A percentile compares a stretch with the other conserved stretches of the same genome.
Evolutionary conservation across 2,888 invertebrate genomes (phyloP).

Genomic region (Morpho achilles): DNA sequence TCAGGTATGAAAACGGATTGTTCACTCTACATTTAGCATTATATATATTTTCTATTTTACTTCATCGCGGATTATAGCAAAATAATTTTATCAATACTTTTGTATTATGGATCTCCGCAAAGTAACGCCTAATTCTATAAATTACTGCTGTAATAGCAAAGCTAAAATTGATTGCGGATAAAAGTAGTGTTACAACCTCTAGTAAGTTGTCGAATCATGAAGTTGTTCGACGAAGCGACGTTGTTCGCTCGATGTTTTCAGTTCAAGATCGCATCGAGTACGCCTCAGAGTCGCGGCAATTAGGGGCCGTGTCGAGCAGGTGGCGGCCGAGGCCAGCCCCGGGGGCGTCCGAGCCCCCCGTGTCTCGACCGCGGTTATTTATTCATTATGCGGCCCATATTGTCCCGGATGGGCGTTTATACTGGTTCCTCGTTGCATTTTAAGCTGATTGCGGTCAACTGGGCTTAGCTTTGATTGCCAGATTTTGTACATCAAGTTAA

Average conservation of each 20-base stretch:
- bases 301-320: conserved; percentile 22
- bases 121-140: no score
- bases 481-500: no score
- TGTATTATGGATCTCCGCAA: no score
- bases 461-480: neutral
- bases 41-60: no score
- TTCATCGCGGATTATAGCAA: no score
- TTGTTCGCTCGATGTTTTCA: conserved; percentile 9
- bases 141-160: no score
- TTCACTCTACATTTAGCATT: no score
- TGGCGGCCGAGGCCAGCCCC: conserved; percentile 15
- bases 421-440: neutral
- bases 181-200: no score
- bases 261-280: conserved; percentile 20
- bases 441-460: conserved; percentile 1
- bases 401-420: conserved; percentile 12
- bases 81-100: no score
- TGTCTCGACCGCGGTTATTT: conserved; percentile 28
- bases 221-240: conserved; percentile 1
- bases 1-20: no score
- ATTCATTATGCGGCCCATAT: conserved; percentile 28
- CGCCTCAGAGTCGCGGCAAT: conserved; percentile 46
- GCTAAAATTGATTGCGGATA: no score
- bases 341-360: conserved; percentile 14
- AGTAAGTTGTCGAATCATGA: neutral